Conservation (phyloP, 1,140 invertebrate species). For the Drosophila chauvacae region DNA sequence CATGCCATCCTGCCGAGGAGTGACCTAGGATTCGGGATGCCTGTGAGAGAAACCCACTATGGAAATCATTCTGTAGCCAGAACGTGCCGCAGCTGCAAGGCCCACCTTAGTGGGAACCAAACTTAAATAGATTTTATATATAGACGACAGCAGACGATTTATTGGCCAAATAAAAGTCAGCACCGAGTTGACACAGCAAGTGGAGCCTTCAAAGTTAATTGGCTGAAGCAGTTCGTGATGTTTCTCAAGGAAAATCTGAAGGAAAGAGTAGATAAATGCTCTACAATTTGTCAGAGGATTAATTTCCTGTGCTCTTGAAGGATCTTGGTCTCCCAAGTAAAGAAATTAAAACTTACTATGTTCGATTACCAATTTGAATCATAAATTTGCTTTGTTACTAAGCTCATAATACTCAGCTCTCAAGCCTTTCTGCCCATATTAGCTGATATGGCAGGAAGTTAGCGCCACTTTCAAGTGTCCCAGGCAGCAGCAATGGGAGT, state of each 20-base stretch:
- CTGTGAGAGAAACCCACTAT: background rate
- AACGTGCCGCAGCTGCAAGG: constrained; percentile 38
- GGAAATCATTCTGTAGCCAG: constrained; percentile 23
- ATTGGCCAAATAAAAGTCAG: constrained; percentile 30
- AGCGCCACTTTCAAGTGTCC: too few species aligned
- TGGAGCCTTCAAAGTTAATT: constrained; percentile 20
- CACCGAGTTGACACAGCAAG: constrained; percentile 15
- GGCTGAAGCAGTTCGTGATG: constrained; percentile 2
- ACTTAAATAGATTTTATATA: constrained; percentile 18
- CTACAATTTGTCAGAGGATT: background rate
- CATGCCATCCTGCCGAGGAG: constrained; percentile 29
- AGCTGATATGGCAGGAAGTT: constrained; percentile 9
- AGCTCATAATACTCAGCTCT: background rate
- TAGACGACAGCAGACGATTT: constrained; percentile 10
- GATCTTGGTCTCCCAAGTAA: background rate
- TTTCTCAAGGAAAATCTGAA: background rate
- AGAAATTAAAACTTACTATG: background rate
- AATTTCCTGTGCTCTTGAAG: background rate
- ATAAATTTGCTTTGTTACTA: background rate
- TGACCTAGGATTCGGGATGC: constrained; percentile 38
- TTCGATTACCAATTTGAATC: background rate
- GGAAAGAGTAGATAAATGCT: background rate
- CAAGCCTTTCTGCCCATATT: constrained; percentile 7
- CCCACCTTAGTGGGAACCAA: background rate
- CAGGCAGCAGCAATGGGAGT: background rate